phyloP scores from a whole-genome alignment of 2,113 vertebrate genomes.

The Marmota monax region DNA sequence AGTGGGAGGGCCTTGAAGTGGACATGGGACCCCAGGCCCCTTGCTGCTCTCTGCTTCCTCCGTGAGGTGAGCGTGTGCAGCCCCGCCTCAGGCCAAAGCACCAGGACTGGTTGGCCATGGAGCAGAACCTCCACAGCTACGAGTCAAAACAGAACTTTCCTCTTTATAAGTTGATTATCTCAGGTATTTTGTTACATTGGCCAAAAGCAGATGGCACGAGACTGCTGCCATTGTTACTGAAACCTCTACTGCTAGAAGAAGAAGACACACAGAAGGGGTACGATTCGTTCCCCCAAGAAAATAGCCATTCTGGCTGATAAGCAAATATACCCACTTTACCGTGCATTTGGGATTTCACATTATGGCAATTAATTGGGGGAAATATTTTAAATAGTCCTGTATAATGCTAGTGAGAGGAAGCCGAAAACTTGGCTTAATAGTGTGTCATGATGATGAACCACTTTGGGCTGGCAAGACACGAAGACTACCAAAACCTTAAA shows the following conservation, averaged over 20 bases:
- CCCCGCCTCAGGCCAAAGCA: not conserved
- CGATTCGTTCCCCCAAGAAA: not conserved
- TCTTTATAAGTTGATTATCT: too few species aligned
- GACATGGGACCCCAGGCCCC: not conserved
- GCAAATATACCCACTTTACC: not conserved
- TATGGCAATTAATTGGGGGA: not conserved
- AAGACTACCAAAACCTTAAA: not conserved
- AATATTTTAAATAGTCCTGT: not conserved
- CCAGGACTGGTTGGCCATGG: not conserved
- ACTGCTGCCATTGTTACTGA: not conserved
- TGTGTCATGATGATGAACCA: accelerated
- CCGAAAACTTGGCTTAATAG: accelerated
- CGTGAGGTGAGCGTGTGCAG: not conserved
- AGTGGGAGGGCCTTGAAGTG: not conserved
- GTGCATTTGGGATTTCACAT: accelerated
- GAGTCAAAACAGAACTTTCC: not conserved
- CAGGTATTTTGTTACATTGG: not conserved
- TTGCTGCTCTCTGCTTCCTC: not conserved
- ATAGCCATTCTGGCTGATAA: too few species aligned
- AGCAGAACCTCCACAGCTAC: not conserved
- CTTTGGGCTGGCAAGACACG: not conserved
- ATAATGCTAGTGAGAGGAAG: not conserved
- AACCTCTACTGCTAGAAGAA: accelerated
- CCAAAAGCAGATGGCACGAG: not conserved
- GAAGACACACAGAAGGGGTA: not conserved